Conservation (phyloP, 2,888 invertebrate species). For the Pyrochroa serraticornis region DNA sequence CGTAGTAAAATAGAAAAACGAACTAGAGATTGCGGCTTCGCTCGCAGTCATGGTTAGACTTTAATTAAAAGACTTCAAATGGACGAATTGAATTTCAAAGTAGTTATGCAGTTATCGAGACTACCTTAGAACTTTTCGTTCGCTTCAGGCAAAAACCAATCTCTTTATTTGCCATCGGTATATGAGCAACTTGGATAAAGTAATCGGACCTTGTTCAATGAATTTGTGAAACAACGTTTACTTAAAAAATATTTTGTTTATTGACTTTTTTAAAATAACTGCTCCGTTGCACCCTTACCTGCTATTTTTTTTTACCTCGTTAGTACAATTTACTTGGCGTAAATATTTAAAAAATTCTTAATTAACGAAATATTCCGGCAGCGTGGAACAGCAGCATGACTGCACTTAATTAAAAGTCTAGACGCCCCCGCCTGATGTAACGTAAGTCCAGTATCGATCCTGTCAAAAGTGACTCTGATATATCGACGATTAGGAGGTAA, state of each 20-base stretch:
- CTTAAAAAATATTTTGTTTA: neutral
- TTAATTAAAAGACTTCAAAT: constrained; percentile 4
- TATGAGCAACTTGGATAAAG: constrained; percentile 8
- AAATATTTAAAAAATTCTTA: constrained; percentile 10
- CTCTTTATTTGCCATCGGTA: constrained; percentile 5
- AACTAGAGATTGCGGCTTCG: too few relatives aligned
- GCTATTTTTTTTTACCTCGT: too few relatives aligned
- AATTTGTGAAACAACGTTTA: neutral
- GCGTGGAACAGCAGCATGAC: constrained; percentile 22
- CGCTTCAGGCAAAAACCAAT: constrained; percentile 4
- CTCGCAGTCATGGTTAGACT: neutral
- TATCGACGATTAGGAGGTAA: constrained; percentile 39
- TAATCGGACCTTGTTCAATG: constrained; percentile 7
- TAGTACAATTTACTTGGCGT: too few relatives aligned
- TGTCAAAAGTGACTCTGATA: constrained; percentile 33
- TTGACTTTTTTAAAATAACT: neutral
- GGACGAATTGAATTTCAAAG: constrained; percentile 7
- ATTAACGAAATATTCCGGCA: constrained; percentile 20
- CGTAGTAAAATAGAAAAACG: too few relatives aligned
- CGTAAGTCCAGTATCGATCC: constrained; percentile 27
- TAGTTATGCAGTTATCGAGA: constrained; percentile 2
- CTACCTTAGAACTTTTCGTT: constrained; percentile 2
- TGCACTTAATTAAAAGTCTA: constrained; percentile 33
- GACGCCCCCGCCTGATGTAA: constrained; percentile 23
- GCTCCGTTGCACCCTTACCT: neutral